A percentile compares a stretch with the other conserved stretches of the same genome.
These are phyloP conservation scores for Tragelaphus strepsiceros DNA, from an alignment of 2,113 vertebrate genomes.

Conservation along the genomic window DNA sequence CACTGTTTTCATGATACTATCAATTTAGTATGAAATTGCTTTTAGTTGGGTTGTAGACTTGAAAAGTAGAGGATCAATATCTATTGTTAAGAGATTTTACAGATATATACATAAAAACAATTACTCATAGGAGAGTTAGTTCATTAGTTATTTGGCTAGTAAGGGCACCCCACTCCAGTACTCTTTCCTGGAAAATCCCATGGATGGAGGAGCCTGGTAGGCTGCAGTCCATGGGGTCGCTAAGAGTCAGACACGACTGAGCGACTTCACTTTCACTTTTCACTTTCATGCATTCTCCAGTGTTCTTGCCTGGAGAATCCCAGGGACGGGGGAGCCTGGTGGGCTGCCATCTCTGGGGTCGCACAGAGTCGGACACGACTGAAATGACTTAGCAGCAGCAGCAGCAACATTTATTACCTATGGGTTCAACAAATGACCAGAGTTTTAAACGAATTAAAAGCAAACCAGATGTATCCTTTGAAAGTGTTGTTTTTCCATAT, in stretches of 20 bases:
- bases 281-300: too few relatives aligned
- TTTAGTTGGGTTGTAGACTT: neutral
- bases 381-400: too few relatives aligned
- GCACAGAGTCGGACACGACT: too few relatives aligned
- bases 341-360: too few relatives aligned
- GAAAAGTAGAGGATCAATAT: neutral
- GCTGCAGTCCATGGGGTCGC: too few relatives aligned
- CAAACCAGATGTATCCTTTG: neutral
- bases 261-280: too few relatives aligned
- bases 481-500: slow-evolving; percentile 29
- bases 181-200: too few relatives aligned
- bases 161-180: neutral
- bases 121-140: neutral
- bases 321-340: too few relatives aligned
- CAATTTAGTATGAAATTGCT: neutral
- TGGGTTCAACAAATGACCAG: neutral
- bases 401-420: neutral
- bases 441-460: slow-evolving; percentile 28
- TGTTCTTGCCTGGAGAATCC: too few relatives aligned
- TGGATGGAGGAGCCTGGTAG: too few relatives aligned
- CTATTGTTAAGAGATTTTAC: neutral
- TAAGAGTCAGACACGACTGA: too few relatives aligned
- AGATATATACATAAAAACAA: neutral
- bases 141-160: neutral
- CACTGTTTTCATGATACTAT: neutral